Base-by-base conservation (phyloP, 2,888 invertebrate species). In the Carpatolechia fugitivella region DNA sequence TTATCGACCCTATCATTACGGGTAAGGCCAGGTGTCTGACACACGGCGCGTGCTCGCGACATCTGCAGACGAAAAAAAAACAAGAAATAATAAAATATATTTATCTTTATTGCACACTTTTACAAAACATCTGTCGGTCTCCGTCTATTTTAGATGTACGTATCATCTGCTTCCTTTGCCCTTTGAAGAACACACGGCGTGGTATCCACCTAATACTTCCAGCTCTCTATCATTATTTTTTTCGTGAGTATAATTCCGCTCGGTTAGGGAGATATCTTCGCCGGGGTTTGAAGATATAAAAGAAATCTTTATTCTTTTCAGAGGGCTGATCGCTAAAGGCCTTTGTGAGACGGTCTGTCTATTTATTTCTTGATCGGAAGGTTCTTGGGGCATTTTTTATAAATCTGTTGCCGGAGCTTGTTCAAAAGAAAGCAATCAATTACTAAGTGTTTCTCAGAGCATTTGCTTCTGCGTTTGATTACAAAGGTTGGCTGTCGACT, bases 11-110 rank as follows among this genome's bases (percentile, higher is more conserved):
- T 80, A 78, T 76, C 75, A 80, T 82, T 77, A 76, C 73, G 58
- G 59, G 58, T 38, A 49, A 70, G 60, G 76, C 88, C 89, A 89
- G 89, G 84, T 88, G 87, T 66, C 47, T 18, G 64, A 66, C 76
- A 79, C 70, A 75, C 68, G 80, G 85, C 87, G 83, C 87, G 88
- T 85, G 85, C 82, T 67, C 52, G 38, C 70, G 73, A 79, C 89
- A 89, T 85, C 89, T 89, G 89, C 80, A 64, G 66, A 59, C 65
- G 64, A 69, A 80, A 82, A 80, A 51, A 68, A 73, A 68, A 61
- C 59, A 58, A 67, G 64, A 66, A 69, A 76, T 70, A 71, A 69
- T 70, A 73, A 72, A 65, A 70, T 76, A 70, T 72, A 79, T 78
- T 77, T 79, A 80, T 78, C 74, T 80, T 78, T 77, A 75, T 73